Evolutionary conservation across 2,113 vertebrate genomes (phyloP).

Genomic region (Pipa parva): DNA sequence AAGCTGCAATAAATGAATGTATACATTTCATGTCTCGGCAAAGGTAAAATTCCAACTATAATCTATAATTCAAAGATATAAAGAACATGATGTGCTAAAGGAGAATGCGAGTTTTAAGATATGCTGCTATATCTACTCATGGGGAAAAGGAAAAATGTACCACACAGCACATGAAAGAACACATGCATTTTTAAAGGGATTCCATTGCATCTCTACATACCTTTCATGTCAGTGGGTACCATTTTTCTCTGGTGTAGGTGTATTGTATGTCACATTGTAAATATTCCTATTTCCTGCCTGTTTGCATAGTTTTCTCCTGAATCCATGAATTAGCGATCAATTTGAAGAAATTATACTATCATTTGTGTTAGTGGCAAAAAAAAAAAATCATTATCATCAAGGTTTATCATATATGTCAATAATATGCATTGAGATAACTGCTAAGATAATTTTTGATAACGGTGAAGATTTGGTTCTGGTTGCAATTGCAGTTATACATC

Average conservation of each 20-base stretch:
- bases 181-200: not conserved
- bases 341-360: too few species aligned
- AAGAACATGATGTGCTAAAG: constrained; percentile 31
- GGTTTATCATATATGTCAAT: too few species aligned
- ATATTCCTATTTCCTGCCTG: not conserved
- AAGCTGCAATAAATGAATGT: constrained; percentile 19
- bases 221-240: not conserved
- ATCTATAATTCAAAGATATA: constrained; percentile 38
- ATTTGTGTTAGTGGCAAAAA: too few species aligned
- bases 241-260: not conserved
- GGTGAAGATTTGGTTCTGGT: too few species aligned
- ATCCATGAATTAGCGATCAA: too few species aligned
- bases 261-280: not conserved
- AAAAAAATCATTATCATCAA: too few species aligned
- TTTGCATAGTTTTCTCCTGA: too few species aligned
- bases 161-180: constrained; percentile 17
- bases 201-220: not conserved
- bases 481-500: too few species aligned
- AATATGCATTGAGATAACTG: too few species aligned
- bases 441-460: too few species aligned
- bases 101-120: constrained; percentile 31
- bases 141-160: constrained; percentile 25
- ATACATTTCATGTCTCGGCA: not conserved
- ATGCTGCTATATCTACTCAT: constrained; percentile 16
- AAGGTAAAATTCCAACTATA: constrained; percentile 20